phyloP scores from a whole-genome alignment of 2,888 invertebrate genomes.

The Phymatocera aterrima region DNA sequence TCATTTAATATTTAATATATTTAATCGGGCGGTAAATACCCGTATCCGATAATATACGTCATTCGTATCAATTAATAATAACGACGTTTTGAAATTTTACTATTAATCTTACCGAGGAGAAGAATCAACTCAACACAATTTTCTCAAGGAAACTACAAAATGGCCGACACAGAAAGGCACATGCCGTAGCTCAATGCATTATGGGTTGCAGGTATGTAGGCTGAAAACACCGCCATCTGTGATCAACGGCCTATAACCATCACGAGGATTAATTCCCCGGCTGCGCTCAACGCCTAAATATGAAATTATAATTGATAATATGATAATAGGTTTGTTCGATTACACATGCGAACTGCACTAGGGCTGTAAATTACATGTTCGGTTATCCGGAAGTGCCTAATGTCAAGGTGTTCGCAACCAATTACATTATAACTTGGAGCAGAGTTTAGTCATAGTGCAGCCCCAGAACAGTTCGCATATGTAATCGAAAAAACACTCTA shows the following conservation, averaged over 20 bases:
- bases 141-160: conserved; percentile 82
- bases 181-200: conserved; percentile 79
- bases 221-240: conserved; percentile 50
- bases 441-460: too few species aligned
- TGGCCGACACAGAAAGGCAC: conserved; percentile 82
- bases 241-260: conserved; percentile 5
- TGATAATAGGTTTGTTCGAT: too few species aligned
- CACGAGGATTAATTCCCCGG: too few species aligned
- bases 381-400: too few species aligned
- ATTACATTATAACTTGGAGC: too few species aligned
- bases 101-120: conserved; percentile 77
- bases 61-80: conserved; percentile 45
- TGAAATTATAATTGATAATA: too few species aligned
- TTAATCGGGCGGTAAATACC: conserved; percentile 40
- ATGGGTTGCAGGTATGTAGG: conserved; percentile 69
- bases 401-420: too few species aligned
- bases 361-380: too few species aligned
- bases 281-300: too few species aligned
- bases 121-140: conserved; percentile 81
- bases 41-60: conserved; percentile 45
- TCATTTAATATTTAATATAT: not conserved
- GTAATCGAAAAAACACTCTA: too few species aligned
- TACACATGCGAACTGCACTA: too few species aligned
- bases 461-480: too few species aligned
- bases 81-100: conserved; percentile 45